phyloP scores from a whole-genome alignment of 2,797 vertebrate genomes.

The Pangasius djambal region DNA sequence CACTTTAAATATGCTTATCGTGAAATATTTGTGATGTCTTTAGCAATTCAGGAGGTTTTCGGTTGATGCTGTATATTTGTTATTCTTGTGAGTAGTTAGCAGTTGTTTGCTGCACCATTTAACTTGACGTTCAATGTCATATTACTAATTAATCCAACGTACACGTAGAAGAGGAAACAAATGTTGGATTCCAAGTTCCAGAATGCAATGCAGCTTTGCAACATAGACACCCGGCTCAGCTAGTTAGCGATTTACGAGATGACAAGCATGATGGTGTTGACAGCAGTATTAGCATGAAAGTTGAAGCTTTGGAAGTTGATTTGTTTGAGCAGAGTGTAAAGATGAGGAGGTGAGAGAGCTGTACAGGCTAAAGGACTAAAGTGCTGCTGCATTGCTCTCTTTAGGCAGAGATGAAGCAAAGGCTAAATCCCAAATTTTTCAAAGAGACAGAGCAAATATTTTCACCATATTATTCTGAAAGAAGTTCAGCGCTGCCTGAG shows the following conservation, averaged over 20 bases:
- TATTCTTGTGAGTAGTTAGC: background rate
- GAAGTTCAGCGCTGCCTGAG: too few relatives aligned
- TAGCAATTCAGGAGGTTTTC: background rate
- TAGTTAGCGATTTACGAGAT: background rate
- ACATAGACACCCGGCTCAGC: background rate
- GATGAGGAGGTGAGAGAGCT: background rate
- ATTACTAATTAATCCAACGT: background rate
- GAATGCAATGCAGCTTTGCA: background rate
- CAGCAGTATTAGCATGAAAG: background rate
- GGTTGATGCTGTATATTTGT: background rate
- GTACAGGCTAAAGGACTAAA: background rate
- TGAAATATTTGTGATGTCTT: background rate
- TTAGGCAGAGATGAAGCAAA: background rate
- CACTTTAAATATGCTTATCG: background rate
- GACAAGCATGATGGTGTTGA: background rate
- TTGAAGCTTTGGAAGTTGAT: background rate
- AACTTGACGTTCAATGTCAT: background rate
- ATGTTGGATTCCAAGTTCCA: background rate
- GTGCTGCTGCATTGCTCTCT: background rate
- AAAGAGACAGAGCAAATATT: slow-evolving; percentile 17
- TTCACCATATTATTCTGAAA: background rate
- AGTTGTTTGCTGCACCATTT: background rate
- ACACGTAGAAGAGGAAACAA: background rate
- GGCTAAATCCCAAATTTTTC: slow-evolving; percentile 26
- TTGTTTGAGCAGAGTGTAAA: slow-evolving; percentile 1